Base-by-base conservation (phyloP, 2,113 vertebrate genomes). In the Conger conger region DNA sequence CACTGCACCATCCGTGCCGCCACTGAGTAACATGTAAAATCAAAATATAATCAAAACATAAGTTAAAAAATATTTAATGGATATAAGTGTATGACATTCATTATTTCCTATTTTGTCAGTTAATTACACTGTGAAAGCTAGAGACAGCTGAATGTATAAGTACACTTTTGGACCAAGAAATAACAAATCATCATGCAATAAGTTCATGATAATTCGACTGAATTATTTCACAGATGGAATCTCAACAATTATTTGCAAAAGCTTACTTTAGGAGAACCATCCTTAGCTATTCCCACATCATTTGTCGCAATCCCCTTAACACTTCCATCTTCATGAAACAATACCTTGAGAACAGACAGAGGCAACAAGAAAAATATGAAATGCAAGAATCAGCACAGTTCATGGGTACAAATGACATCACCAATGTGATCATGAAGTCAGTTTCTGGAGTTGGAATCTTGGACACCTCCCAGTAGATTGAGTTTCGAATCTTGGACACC, bases 281-380 rank as follows among this genome's bases (percentile, higher is more conserved):
- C 97, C 89, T 98, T 99, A 18, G 97, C 96, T 85, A 99, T 97
- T 78, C 98, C 98, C 1, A 99, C 98, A 23, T 99, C 98, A 18
- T 99, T 99, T 79, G 98, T 99, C 50, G 97, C 97, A 54, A 99
- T 96, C 87, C 98, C 98, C 90, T 99, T 99, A 36, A 99, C 96
- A 0, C 98, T 99, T 82, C 97, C 97, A n/a, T 99, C 98, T 90
- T 99, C 97, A 86, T 99, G 96, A 89, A 97, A 98, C 89, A 99
- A 94, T 86, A 99, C 94, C 98, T 99, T 8, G 86, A 86, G 6
- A 13, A 33, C 23, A 15, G 35, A 18, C 1, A 77, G 13, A 76
- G 79, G 37, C 73, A n/a, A 81, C 5, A 38, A 23, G 42, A n/a
- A 77, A n/a, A 36, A 37, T 16, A 17, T 36, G 36, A 36, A 18